Evolutionary conservation across 2,113 vertebrate genomes (phyloP), one percentile per base, ranked within the genome.

Genomic region (Malurus alboscapulatus): DNA sequence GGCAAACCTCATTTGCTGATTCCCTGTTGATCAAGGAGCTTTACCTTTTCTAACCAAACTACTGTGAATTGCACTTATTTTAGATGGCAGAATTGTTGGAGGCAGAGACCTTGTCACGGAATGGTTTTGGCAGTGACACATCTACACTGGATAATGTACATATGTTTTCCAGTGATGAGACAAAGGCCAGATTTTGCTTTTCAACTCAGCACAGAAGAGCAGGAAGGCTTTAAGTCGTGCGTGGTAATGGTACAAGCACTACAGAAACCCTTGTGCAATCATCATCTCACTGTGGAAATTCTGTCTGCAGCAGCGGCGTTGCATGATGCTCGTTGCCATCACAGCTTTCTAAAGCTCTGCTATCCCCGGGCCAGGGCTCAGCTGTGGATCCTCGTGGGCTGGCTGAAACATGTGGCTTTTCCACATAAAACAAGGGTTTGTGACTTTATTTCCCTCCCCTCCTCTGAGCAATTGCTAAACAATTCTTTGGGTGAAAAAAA

Each of bases 361-460:
- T 74, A 10, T 78, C 69, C 87, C 67, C 44, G 11, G 66, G 94
- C 94, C 76, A 62, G 65, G 61, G 42, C 92, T 94, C 81, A 63
- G 80, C 87, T 89, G 66, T 42, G 71, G 22, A 69, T 85, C 69
- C 42, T 92, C 18, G 2, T 57, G 87, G 73, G 62, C 54, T 79
- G 71, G 17, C 62, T 78, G 58, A 77, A 93, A 50, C 69, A 76
- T 96, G 94, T 80, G 83, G 88, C 59, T 89, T 94, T 74, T 84
- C 83, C 81, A 88, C 94, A 93, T 90, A 65, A 89, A 92, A 91
- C 76, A 67, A 84, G 89, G 13, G 68, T 80, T 91, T 95, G 75
- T 63, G 92, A 87, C 61, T 94, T 93, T 78, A 18, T 89, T 91
- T 89, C 77, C 72, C 74, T 83, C 71, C 71, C 63, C 77, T 85